These are phyloP conservation scores for Lumbricus terrestris DNA, from an alignment of 2,888 invertebrate species.

Conservation along the genomic window DNA sequence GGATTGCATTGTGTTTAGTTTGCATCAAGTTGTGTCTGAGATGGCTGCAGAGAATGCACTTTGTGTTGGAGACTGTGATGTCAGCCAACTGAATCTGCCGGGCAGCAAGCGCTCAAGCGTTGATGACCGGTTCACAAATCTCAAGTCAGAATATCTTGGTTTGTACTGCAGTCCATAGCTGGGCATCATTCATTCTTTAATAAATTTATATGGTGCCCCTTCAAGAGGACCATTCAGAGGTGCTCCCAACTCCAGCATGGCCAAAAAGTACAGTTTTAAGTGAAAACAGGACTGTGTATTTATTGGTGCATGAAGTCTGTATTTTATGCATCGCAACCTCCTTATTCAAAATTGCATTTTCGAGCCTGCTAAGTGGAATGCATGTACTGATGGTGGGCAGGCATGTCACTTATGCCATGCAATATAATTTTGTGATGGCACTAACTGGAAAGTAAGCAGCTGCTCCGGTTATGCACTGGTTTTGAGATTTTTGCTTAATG, in stretches of 20 bases:
- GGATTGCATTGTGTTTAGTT: background rate
- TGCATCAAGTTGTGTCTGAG: background rate
- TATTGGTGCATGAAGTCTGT: too few relatives aligned
- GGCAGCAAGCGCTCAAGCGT: background rate
- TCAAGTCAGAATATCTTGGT: background rate
- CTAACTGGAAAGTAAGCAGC: background rate
- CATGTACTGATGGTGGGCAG: background rate
- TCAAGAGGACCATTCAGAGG: too few relatives aligned
- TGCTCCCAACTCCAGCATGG: too few relatives aligned
- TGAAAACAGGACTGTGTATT: too few relatives aligned
- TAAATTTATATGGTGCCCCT: too few relatives aligned
- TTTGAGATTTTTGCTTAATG: background rate
- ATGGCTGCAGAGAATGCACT: background rate
- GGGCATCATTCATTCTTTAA: too few relatives aligned
- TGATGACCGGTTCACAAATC: background rate
- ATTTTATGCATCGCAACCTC: background rate
- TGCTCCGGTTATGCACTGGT: background rate
- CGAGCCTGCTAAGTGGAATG: background rate
- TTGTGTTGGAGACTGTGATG: background rate
- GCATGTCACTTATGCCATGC: background rate
- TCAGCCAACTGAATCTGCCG: background rate
- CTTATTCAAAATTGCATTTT: background rate
- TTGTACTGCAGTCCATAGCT: background rate
- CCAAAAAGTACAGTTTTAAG: too few relatives aligned
- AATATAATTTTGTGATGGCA: background rate